Evolutionary conservation across 2,113 vertebrate species (phyloP).

Genomic region (Solea solea): DNA sequence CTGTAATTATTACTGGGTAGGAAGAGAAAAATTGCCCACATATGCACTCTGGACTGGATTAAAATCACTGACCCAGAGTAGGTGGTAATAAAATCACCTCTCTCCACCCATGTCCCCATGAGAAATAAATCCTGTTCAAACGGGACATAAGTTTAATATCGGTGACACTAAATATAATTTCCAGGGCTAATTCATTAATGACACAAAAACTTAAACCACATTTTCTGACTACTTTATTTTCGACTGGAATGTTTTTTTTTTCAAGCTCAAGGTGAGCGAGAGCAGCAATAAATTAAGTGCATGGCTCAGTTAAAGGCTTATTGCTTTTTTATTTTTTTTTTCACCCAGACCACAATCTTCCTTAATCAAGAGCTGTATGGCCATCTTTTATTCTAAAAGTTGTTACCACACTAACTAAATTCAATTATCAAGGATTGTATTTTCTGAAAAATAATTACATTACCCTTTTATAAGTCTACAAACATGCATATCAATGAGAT

Average conservation of each 20-base stretch:
- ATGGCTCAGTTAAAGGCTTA: neutral
- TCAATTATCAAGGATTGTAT: too few relatives aligned
- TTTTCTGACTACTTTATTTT: neutral
- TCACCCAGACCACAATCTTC: neutral
- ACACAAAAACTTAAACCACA: neutral
- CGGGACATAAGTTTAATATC: neutral
- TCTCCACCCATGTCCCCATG: too few relatives aligned
- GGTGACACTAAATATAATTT: slow-evolving; percentile 2
- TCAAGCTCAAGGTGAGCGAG: neutral
- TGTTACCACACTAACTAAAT: too few relatives aligned
- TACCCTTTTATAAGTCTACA: too few relatives aligned
- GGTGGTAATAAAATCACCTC: neutral
- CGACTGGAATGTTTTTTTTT: neutral
- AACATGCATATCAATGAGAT: too few relatives aligned
- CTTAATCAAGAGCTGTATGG: too few relatives aligned
- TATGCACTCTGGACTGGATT: neutral
- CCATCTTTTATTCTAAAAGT: too few relatives aligned
- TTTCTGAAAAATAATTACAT: too few relatives aligned
- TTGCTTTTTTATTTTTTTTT: neutral
- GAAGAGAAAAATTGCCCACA: neutral
- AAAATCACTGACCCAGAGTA: neutral
- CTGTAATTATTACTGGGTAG: neutral
- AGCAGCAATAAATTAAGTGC: neutral
- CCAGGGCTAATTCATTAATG: neutral
- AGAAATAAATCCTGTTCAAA: neutral